phyloP scores from a whole-genome alignment of 2,888 invertebrate genomes.

The Baccha elongata region DNA sequence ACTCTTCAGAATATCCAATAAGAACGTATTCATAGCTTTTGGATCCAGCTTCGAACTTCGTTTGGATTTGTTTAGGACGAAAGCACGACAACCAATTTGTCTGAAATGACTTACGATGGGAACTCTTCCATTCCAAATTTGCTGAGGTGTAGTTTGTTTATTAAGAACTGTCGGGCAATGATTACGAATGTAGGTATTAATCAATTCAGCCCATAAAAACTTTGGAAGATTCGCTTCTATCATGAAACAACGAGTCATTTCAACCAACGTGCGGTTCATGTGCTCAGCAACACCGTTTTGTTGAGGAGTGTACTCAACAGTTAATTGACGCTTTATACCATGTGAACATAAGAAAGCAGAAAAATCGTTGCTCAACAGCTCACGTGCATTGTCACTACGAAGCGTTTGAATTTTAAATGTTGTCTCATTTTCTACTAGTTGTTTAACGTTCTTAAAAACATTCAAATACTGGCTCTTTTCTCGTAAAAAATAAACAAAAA shows the following conservation, averaged over 20 bases:
- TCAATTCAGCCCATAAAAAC: conserved; percentile 45
- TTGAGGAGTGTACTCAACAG: conserved; percentile 41
- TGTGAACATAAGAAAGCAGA: conserved; percentile 15
- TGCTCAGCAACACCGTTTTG: conserved; percentile 52
- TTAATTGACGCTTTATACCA: conserved; percentile 46
- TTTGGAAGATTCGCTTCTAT: conserved; percentile 73
- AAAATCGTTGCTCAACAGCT: conserved; percentile 22
- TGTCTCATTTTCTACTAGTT: neutral
- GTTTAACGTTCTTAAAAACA: neutral
- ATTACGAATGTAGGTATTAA: conserved; percentile 43
- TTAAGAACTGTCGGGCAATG: conserved; percentile 46
- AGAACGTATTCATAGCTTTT: conserved; percentile 29
- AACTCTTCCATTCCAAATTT: conserved; percentile 48
- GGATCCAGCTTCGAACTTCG: conserved; percentile 38
- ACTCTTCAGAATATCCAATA: neutral
- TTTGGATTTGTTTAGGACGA: too few species aligned
- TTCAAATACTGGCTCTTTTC: too few species aligned
- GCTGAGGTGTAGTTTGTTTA: conserved; percentile 44
- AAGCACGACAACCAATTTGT: too few species aligned
- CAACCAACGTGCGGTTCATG: conserved; percentile 56
- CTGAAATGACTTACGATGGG: conserved; percentile 47
- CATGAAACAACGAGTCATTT: too few species aligned
- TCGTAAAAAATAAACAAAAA: too few species aligned
- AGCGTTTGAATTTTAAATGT: neutral
- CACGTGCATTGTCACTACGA: neutral